Percentiles rank a stretch among this genome's conserved stretches.
phyloP scores from a whole-genome alignment of 2,888 invertebrate species.

The Cryptophagus acutangulus region DNA sequence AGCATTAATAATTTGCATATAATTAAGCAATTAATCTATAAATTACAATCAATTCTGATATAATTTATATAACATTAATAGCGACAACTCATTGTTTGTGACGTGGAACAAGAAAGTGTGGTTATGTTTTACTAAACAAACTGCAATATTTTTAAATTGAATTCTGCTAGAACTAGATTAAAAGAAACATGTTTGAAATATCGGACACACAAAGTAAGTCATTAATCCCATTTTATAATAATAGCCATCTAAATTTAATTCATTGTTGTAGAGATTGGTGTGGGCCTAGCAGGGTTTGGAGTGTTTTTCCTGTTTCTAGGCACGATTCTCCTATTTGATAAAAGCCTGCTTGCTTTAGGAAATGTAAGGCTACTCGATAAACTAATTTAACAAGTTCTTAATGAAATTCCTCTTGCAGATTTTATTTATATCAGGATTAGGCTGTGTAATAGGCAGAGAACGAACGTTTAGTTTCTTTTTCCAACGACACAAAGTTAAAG shows the following conservation, averaged over 20 bases:
- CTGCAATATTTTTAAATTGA: conserved; percentile 2
- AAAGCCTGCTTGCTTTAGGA: conserved; percentile 96
- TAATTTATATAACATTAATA: conserved; percentile 3
- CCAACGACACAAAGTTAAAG: conserved; percentile 91
- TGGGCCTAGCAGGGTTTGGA: conserved; percentile 94
- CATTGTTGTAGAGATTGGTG: conserved; percentile 83
- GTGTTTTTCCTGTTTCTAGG: conserved; percentile 93
- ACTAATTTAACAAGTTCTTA: conserved; percentile 1
- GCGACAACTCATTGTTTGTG: background rate
- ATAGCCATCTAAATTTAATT: background rate
- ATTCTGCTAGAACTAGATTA: too few relatives aligned
- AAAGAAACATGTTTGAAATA: conserved; percentile 68
- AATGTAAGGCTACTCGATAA: conserved; percentile 71
- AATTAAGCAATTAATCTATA: conserved; percentile 1
- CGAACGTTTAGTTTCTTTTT: conserved; percentile 97
- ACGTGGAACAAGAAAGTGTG: conserved; percentile 5
- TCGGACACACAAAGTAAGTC: conserved; percentile 78
- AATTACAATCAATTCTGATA: background rate
- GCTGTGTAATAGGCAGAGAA: conserved; percentile 93
- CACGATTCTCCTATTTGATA: conserved; percentile 89
- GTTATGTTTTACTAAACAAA: background rate
- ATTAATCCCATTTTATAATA: background rate
- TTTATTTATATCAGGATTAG: conserved; percentile 89
- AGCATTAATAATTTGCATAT: background rate
- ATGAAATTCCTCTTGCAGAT: conserved; percentile 62